Base-by-base conservation (phyloP, 2,113 vertebrate genomes). In the Cryptotis parvus region DNA sequence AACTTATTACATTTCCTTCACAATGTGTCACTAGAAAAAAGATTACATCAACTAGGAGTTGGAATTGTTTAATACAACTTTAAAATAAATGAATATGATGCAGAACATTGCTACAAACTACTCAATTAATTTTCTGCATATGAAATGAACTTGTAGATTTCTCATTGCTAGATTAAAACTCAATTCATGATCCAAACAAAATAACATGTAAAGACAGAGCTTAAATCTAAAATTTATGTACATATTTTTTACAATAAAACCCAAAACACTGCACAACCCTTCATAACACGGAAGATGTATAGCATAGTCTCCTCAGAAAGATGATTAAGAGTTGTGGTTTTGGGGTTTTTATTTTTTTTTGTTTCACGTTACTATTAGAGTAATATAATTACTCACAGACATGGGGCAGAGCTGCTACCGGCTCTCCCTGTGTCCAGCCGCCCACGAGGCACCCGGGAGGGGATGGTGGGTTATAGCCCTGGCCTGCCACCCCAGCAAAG, bases 81-180 rank as follows among this genome's bases (percentile, higher is more conserved):
- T 91, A 92, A 95, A 95, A 95, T 89, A 78, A 33, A 84, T 79
- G 24, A 83, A 7, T 87, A 61, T 70, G 37, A 29, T 37, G 20
- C 37, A 76, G 55, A 86, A 35, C 75, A 83, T 45, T 80, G 18
- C 8, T 86, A 83, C 61, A 90, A 90, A 76, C 70, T n/a, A 84
- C 35, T 86, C 91, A 89, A 61, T 84, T 95, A 95, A 90, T 89
- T 95, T 92, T 91, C 83, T 84, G 1, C 61, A 33, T 87, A 61
- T 89, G 33, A 92, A 92, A 75, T 92, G 89, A 95, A 96, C 49
- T n/a, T 91, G 41, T 76, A 55, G 27, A 91, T 87, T 93, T 70
- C 91, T 91, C 92, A 94, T 73, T 83, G 24, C 1, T 31, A 35
- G 73, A 37, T 15, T 87, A 49, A 89, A 87, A 93, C 91, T 84